Evolutionary conservation across 2,797 vertebrate species (phyloP), one percentile per base, ranked within the genome.

Genomic region (Ctenopoma multispine): DNA sequence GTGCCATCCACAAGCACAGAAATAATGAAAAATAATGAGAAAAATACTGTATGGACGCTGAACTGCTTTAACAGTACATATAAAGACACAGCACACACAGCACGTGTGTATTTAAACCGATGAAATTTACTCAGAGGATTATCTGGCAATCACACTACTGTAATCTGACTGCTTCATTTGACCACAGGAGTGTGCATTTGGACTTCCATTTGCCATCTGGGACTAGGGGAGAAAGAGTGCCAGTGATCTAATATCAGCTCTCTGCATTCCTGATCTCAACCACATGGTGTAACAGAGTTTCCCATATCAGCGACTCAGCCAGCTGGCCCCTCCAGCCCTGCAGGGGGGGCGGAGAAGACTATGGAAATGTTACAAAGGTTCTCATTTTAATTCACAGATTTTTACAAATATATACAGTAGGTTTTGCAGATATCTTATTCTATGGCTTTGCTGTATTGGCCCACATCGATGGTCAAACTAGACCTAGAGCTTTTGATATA

Each of bases 191-290:
- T 27, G 51, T 72, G 50, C 27, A 48, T 60, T 55, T 48, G 31
- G 50, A 44, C 46, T 15, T 69, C 72, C 14, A 47, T 69, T 46
- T 71, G 63, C 54, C 49, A 60, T 70, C 61, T 57, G 57, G 54
- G 57, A 49, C 12, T 0, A 36, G 44, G 38, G 44, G 34, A 60
- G 62, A 48, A 27, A 38, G 71, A 41, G 36, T 51, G 59, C 21
- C 74, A 64, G 63, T 61, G 66, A 85, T 86, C 72, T 76, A 7
- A 62, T 83, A 72, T 85, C 81, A 76, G 46, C 73, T 75, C 59
- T 60, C 41, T 49, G 68, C 70, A 69, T 86, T 82, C 80, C 81
- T 70, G 53, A 76, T 64, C 48, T 48, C 47, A 62, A 72, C 64
- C 77, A 83, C 78, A 82, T 66, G 75, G 65, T 65, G 63, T 38